Percentiles rank a stretch among this genome's conserved stretches.
These are phyloP conservation scores for Chaetodon auriga DNA, from an alignment of 2,113 vertebrate genomes.

Conservation along the genomic window DNA sequence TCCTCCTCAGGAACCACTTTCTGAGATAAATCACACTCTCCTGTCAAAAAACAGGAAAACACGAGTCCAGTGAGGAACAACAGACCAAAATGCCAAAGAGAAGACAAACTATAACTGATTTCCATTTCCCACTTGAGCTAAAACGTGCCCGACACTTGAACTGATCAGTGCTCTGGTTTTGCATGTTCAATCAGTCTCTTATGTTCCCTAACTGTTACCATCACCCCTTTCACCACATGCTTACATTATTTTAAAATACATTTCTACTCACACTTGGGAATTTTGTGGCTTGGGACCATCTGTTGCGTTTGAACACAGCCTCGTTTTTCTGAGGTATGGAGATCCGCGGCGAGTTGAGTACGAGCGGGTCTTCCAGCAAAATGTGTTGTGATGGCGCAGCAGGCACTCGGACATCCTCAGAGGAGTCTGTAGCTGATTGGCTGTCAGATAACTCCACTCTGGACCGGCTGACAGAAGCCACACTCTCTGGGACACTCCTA, in stretches of 20 bases:
- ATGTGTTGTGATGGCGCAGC: not conserved
- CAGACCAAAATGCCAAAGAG: not conserved
- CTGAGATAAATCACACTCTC: conserved; percentile 74
- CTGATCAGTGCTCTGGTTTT: not conserved
- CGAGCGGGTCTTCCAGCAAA: conserved; percentile 70
- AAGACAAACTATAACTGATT: not conserved
- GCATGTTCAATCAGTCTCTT: not conserved
- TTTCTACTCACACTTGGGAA: conserved; percentile 69
- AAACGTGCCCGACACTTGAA: not conserved
- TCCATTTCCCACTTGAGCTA: not conserved
- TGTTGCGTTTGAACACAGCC: conserved; percentile 20
- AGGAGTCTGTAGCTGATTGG: conserved; percentile 11
- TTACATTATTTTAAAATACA: not conserved
- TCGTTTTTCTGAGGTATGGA: conserved; percentile 76
- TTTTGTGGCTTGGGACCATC: not conserved
- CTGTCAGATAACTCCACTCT: not conserved
- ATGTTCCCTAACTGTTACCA: not conserved
- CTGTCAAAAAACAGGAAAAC: conserved; percentile 57
- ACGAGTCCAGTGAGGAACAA: not conserved
- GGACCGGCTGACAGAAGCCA: not conserved
- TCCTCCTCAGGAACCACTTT: conserved; percentile 78
- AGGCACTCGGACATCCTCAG: not conserved
- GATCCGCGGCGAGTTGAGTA: conserved; percentile 77
- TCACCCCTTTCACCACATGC: not conserved
- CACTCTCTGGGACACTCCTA: not conserved